Evolutionary conservation across 2,888 invertebrate species (phyloP).

Genomic region (Epiblema foenella): DNA sequence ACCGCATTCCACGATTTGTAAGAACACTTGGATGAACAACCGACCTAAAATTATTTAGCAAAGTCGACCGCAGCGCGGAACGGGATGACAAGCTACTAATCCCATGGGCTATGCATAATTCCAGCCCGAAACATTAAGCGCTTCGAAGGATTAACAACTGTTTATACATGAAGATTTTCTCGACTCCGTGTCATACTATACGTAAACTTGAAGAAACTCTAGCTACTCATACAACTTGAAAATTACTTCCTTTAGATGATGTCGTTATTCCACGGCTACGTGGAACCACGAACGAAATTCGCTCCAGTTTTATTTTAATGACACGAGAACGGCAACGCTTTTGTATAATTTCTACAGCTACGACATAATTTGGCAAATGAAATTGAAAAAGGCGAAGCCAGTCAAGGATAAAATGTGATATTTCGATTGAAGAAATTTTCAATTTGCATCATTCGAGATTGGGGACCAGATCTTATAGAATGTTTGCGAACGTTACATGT

Average conservation of each 20-base stretch:
- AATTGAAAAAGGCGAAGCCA: constrained; percentile 43
- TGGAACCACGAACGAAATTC: constrained; percentile 15
- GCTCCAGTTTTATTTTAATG: constrained; percentile 43
- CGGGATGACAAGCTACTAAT: constrained; percentile 78
- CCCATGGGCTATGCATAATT: constrained; percentile 79
- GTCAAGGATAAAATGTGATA: constrained; percentile 43
- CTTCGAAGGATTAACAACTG: constrained; percentile 73
- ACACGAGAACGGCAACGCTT: constrained; percentile 36
- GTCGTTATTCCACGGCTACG: constrained; percentile 20
- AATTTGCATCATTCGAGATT: constrained; percentile 36
- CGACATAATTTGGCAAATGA: constrained; percentile 39
- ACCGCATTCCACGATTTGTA: constrained; percentile 34
- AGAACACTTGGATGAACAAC: constrained; percentile 33
- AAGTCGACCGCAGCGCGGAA: constrained; percentile 67
- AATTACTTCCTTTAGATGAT: constrained; percentile 37
- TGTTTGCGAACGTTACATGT: constrained; percentile 16
- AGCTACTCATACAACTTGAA: constrained; percentile 39
- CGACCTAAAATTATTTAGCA: constrained; percentile 63
- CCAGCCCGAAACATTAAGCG: constrained; percentile 77
- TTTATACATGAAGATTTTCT: constrained; percentile 72
- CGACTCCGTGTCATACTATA: constrained; percentile 58
- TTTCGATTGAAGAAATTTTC: constrained; percentile 43
- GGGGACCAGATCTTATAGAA: constrained; percentile 3
- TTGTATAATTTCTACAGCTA: constrained; percentile 42
- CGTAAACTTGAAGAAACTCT: constrained; percentile 44